Evolutionary conservation across 2,888 invertebrate genomes (phyloP), one percentile per base, ranked within the genome.

Genomic region (Notodonta ziczac): DNA sequence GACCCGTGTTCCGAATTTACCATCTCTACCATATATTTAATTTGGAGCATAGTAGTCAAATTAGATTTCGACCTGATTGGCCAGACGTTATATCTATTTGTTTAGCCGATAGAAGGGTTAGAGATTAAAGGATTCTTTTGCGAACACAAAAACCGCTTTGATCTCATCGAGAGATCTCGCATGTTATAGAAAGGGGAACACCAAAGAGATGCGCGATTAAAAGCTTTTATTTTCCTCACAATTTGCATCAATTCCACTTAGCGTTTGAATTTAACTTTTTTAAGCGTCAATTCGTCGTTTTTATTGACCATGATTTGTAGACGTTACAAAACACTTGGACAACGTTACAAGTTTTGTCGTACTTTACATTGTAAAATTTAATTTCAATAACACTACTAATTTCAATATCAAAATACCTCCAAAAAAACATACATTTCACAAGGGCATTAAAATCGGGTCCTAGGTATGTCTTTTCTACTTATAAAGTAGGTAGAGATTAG

Each of bases 51-150:
- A 70, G 62, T 61, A 32, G 54, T 40, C 50, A 61, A 61, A 70
- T 69, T 67, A 60, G 54, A 32, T 58, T 68, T 62, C 44, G 53
- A 64, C 61, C 63, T 67, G 58, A 67, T 73, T 60, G 68, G 60
- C 56, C 64, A 63, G 55, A 56, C 50, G 54, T 57, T 58, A 63
- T 58, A 57, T 24, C 54, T 63, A 57, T 63, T 60, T 54, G 54
- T 52, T 5, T 60, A 52, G 53, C 48, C 44, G 8, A 5, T 57
- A 40, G 52, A 61, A 58, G 50, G 50, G 50, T 58, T 55, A 51
- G 14, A 35, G 35, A 53, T 54, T 57, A 56, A 60, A 60, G 48
- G 13, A 61, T 61, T 67, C 12, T 39, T 66, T 63, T 16, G 5
- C 2, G 60, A n/a, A 32, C 9, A 39, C 63, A 62, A 62, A 62